Evolutionary conservation across 1,140 invertebrate genomes (phyloP).

Genomic region (Microplitis mediator): DNA sequence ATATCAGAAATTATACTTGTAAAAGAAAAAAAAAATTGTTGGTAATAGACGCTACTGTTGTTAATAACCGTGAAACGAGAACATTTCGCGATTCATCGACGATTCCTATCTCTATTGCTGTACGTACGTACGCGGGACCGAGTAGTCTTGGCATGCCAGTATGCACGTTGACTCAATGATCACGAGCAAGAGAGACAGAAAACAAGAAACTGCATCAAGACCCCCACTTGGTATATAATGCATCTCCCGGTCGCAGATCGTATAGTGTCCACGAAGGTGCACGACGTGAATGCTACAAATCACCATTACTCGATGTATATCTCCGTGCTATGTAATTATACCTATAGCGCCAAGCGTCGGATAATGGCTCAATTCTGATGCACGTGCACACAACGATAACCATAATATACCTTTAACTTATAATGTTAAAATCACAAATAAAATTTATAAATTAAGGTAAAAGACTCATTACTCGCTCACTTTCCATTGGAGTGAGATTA

Average conservation of each 20-base stretch:
- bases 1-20: neutral
- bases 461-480: too few relatives aligned
- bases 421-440: neutral
- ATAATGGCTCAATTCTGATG: constrained; percentile 61
- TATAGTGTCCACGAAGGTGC: constrained; percentile 5
- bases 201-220: constrained; percentile 12
- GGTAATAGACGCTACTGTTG: neutral
- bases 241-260: constrained; percentile 27
- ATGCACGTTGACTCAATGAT: constrained; percentile 20
- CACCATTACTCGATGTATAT: constrained; percentile 64
- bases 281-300: constrained; percentile 52
- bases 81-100: constrained; percentile 24
- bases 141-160: neutral
- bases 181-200: constrained; percentile 15
- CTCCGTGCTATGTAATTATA: constrained; percentile 62
- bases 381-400: constrained; percentile 58
- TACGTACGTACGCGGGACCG: neutral
- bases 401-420: constrained; percentile 15
- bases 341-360: constrained; percentile 59
- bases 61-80: constrained; percentile 34
- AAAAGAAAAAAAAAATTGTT: neutral
- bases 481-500: too few relatives aligned
- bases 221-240: constrained; percentile 27
- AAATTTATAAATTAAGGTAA: too few relatives aligned
- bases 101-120: constrained; percentile 32